phyloP scores from a whole-genome alignment of 2,113 vertebrate genomes.

The Porphyrio hochstetteri region DNA sequence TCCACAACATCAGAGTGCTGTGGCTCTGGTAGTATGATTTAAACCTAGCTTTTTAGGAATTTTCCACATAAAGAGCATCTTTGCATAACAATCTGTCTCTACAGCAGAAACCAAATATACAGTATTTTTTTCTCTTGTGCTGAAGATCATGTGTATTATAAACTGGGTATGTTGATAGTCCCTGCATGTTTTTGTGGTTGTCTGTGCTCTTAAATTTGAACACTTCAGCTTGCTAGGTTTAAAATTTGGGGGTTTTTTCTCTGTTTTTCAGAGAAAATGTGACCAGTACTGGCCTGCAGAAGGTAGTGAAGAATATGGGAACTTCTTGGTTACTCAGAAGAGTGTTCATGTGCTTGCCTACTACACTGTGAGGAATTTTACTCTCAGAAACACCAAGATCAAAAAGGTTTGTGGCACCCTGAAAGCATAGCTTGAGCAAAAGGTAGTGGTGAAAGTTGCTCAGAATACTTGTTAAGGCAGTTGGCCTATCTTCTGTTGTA shows the following conservation, averaged over 20 bases:
- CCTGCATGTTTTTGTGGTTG: neutral
- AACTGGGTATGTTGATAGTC: neutral
- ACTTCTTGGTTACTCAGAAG: constrained; percentile 88
- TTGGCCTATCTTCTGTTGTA: neutral
- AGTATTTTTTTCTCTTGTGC: neutral
- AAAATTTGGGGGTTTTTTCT: neutral
- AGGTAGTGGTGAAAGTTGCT: neutral
- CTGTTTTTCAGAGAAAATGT: constrained; percentile 87
- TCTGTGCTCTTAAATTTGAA: neutral
- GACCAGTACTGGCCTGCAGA: constrained; percentile 96
- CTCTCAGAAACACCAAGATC: constrained; percentile 83
- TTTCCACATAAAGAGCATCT: neutral
- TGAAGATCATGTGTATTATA: neutral
- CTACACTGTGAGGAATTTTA: constrained; percentile 91
- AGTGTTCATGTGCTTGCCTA: constrained; percentile 84
- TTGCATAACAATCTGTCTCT: neutral
- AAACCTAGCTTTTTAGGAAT: neutral
- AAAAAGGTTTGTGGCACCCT: constrained; percentile 84
- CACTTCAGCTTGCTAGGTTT: neutral
- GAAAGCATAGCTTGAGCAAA: neutral
- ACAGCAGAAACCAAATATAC: neutral
- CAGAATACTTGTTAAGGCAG: neutral
- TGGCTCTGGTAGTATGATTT: neutral
- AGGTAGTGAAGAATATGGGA: constrained; percentile 90
- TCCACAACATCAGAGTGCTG: neutral